A percentile compares a stretch with the other conserved stretches of the same genome.
Conservation (phyloP, 2,113 vertebrate genomes). For the Dromaius novaehollandiae region DNA sequence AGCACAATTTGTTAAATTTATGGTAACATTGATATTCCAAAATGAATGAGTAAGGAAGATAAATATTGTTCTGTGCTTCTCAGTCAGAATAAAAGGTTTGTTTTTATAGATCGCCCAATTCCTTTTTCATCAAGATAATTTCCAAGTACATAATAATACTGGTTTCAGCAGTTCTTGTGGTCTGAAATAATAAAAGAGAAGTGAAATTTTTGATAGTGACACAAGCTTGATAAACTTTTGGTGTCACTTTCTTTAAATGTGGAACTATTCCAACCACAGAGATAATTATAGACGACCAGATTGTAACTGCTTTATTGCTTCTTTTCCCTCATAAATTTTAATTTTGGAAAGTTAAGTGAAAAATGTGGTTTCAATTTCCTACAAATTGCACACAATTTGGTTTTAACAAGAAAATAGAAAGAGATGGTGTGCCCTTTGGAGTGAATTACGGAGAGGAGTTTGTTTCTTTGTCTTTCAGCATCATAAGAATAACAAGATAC, state of each 20-base stretch:
- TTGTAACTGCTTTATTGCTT: slow-evolving; percentile 86
- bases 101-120: not conserved
- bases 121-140: not conserved
- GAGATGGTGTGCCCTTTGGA: slow-evolving; percentile 69
- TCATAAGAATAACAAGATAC: slow-evolving; percentile 64
- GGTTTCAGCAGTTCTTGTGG: slow-evolving; percentile 43
- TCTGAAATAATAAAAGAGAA: slow-evolving; percentile 70
- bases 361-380: slow-evolving; percentile 85
- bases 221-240: slow-evolving; percentile 74
- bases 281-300: slow-evolving; percentile 87
- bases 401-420: slow-evolving; percentile 81
- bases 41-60: not conserved
- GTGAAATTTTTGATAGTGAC: slow-evolving; percentile 71
- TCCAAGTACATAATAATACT: slow-evolving; percentile 24
- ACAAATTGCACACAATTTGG: slow-evolving; percentile 82
- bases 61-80: not conserved
- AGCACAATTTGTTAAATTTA: not conserved
- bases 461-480: slow-evolving; percentile 65
- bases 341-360: slow-evolving; percentile 86
- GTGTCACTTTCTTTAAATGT: slow-evolving; percentile 77
- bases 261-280: slow-evolving; percentile 79
- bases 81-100: not conserved
- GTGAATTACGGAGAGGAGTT: slow-evolving; percentile 70
- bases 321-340: slow-evolving; percentile 84
- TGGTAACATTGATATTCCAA: slow-evolving; percentile 5